Base-by-base conservation (phyloP, 1,140 invertebrate genomes). In the Ceratitis capitata region DNA sequence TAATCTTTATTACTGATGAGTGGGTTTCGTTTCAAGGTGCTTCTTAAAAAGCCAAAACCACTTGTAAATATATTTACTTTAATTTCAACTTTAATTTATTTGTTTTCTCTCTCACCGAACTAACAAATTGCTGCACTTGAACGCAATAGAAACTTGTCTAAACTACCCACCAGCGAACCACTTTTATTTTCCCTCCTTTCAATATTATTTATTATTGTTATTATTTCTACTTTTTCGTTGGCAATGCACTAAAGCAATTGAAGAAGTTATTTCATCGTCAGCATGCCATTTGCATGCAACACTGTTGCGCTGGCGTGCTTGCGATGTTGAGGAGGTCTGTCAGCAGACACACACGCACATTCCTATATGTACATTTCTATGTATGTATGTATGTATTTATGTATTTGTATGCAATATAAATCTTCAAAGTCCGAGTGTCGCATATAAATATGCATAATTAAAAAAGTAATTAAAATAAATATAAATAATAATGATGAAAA, bases 401-500 rank as follows among this genome's bases (percentile, higher is more conserved):
- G n/a, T n/a, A n/a, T 6, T 47, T 47, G 51, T 7, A n/a, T 56
- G 51, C 23, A n/a, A 19, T 29, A 39, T 78, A 42, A 78, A 78
- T 45, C 69, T 78, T 6, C 69, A n/a, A 47, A 45, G 69, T 42
- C 39, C 69, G n/a, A 78, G 39, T n/a, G 35, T 45, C 69, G 35
- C 69, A 78, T 78, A 78, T 45, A 78, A 78, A 78, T 47, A 78
- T 23, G 69, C 69, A 45, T 78, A 78, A 78, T 78, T 83, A 83
- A 53, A 82, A 51, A 51, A 19, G 16, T 19, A 83, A 56, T 53
- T 29, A 83, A 83, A 53, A 83, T 53, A 47, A 82, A 82, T 29
- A 47, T 47, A 83, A 83, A 83, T 83, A 35, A 78, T 45, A 45
- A 42, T 10, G 9, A 23, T 3, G 23, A 56, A 83, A 83, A 53